Evolutionary conservation across 2,797 vertebrate species (phyloP), one percentile per base, ranked within the genome.

Genomic region (Erpetoichthys calabaricus): DNA sequence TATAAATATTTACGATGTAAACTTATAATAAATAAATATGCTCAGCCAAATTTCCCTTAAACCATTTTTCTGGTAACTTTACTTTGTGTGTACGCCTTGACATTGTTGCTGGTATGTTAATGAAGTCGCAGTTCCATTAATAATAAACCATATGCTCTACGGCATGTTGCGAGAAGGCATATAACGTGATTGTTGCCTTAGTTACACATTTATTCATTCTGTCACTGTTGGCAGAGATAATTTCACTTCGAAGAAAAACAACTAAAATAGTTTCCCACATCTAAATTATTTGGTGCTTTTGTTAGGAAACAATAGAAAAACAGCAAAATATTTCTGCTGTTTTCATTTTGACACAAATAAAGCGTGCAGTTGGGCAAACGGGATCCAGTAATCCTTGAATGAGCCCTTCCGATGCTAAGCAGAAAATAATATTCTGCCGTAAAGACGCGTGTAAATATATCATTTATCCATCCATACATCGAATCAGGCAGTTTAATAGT

Each of bases 121-220:
- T 89, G 85, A 80, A 83, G 75, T 86, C 83, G 85, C 85, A 79
- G 78, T 83, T 86, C 81, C 85, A 87, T 88, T 86, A 85, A 83
- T 80, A 87, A 83, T 80, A 86, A 87, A 86, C 87, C 88, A 89
- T 90, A 89, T 89, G 88, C 82, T 89, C 80, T 83, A 78, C 77
- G 79, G 77, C 85, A 86, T 88, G 82, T 85, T 88, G 84, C 83
- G 84, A 83, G 80, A 87, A 78, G 88, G 84, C 86, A 83, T 89
- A 88, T 89, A 89, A 92, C 89, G 88, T 88, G 82, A 86, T 86
- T 91, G 91, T 94, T 96, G 89, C 91, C 89, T 87, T 90, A 89
- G 90, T 87, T 93, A 91, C 92, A 87, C 83, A 85, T 90, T 85
- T 85, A 87, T 89, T 90, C 88, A 88, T 89, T 86, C 81, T 86